Evolutionary conservation across 2,888 invertebrate genomes (phyloP).

Genomic region (Xestoiulus laeticollis): DNA sequence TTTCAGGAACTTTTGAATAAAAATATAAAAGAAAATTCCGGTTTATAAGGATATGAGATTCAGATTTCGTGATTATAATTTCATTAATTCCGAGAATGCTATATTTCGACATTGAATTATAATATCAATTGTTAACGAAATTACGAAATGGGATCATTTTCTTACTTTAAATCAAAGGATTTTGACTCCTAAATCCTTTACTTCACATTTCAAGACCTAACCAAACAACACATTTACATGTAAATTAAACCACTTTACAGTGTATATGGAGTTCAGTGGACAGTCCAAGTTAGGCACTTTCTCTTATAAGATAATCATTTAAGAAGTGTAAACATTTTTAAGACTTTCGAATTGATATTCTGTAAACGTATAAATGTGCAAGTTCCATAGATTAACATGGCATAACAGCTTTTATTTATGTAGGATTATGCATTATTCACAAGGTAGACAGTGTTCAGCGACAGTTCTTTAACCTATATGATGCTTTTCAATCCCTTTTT

Average conservation of each 20-base stretch:
- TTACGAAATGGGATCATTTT: neutral
- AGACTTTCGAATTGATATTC: neutral
- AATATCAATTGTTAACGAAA: no score
- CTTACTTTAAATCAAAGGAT: neutral
- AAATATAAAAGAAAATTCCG: neutral
- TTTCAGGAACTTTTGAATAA: neutral
- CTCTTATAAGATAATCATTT: neutral
- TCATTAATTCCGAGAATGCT: neutral
- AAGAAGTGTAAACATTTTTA: neutral
- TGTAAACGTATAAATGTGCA: neutral
- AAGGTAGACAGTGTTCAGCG: neutral
- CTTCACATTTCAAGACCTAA: no score
- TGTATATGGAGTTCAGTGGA: neutral
- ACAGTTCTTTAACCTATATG: constrained; percentile 25
- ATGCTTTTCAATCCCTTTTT: neutral
- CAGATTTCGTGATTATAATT: neutral
- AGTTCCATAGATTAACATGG: neutral
- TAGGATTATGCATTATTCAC: constrained; percentile 18
- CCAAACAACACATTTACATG: neutral
- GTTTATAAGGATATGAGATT: neutral
- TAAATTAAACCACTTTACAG: neutral
- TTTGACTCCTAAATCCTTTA: no score
- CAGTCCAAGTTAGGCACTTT: neutral
- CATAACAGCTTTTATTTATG: neutral
- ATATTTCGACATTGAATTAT: neutral